phyloP scores from a whole-genome alignment of 2,797 vertebrate species.

The Poliocrania exsul region DNA sequence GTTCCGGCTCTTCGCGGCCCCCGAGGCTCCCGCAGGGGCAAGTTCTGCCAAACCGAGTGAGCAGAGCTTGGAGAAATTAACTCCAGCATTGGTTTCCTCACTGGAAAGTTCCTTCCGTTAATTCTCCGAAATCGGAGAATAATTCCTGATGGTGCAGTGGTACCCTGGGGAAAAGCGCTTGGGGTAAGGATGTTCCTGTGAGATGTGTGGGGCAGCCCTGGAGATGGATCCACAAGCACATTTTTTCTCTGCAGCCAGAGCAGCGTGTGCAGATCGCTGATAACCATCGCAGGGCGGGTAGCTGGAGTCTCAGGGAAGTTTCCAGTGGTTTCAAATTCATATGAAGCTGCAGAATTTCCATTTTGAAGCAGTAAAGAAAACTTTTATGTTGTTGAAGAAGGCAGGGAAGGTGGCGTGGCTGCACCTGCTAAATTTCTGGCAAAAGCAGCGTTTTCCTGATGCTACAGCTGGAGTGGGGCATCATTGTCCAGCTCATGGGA shows the following conservation, averaged over 20 bases:
- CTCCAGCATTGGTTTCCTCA: accelerated
- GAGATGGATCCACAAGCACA: accelerated
- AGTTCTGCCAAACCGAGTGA: accelerated
- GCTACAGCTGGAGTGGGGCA: not conserved
- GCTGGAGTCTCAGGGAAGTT: not conserved
- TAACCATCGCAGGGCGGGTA: not conserved
- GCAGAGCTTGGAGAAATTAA: not conserved
- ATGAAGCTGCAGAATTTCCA: not conserved
- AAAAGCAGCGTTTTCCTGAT: not conserved
- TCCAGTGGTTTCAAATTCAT: not conserved
- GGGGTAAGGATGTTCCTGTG: accelerated
- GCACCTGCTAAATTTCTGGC: not conserved
- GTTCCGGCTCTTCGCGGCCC: accelerated
- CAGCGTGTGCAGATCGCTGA: not conserved
- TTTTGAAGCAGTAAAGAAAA: not conserved
- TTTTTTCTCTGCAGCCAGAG: not conserved
- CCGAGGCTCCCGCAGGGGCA: accelerated
- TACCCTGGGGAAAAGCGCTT: accelerated
- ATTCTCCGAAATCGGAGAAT: accelerated
- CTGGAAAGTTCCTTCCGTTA: not conserved
- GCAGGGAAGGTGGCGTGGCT: not conserved
- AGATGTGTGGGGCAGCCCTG: no score
- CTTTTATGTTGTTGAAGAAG: not conserved
- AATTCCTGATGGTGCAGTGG: accelerated
- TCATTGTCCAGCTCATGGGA: not conserved